Evolutionary conservation across 2,797 vertebrate genomes (phyloP).

Genomic region (Poeciliopsis turneri): DNA sequence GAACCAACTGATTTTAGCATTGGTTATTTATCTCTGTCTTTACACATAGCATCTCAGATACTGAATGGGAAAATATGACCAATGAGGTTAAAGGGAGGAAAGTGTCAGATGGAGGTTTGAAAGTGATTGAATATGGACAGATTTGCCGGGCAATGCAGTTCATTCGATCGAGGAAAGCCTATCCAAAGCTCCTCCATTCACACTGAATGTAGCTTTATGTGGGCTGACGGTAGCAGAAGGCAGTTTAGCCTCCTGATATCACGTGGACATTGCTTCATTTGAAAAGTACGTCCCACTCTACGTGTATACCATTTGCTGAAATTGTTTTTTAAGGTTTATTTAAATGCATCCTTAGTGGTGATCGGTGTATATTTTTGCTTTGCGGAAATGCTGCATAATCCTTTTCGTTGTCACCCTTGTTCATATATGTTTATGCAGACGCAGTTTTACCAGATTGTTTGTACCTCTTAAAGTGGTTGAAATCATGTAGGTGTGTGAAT

Average conservation of each 20-base stretch:
- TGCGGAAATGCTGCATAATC: not conserved
- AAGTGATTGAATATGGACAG: constrained; percentile 33
- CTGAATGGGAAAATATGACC: not conserved
- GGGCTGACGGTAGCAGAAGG: constrained; percentile 50
- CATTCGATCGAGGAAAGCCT: constrained; percentile 62
- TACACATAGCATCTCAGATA: not conserved
- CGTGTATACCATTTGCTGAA: not conserved
- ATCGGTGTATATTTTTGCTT: not conserved
- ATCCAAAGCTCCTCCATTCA: constrained; percentile 74
- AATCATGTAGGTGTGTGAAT: constrained; percentile 72
- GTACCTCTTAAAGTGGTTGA: constrained; percentile 61
- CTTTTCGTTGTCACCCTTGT: not conserved
- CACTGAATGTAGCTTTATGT: constrained; percentile 81
- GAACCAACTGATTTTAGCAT: constrained; percentile 77
- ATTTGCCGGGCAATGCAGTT: constrained; percentile 27
- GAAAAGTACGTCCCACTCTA: constrained; percentile 1
- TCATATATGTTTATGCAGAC: constrained; percentile 6
- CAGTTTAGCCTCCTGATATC: constrained; percentile 41
- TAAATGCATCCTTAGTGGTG: not conserved
- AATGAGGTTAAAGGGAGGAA: constrained; percentile 27
- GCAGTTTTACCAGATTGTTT: constrained; percentile 62
- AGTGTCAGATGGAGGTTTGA: constrained; percentile 28
- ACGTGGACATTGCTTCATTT: constrained; percentile 28
- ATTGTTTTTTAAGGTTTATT: not conserved
- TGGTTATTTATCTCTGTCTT: constrained; percentile 21